Evolutionary conservation across 35 echinoderm and acorn worm species (phyloP).

Genomic region (Apostichopus californicus): DNA sequence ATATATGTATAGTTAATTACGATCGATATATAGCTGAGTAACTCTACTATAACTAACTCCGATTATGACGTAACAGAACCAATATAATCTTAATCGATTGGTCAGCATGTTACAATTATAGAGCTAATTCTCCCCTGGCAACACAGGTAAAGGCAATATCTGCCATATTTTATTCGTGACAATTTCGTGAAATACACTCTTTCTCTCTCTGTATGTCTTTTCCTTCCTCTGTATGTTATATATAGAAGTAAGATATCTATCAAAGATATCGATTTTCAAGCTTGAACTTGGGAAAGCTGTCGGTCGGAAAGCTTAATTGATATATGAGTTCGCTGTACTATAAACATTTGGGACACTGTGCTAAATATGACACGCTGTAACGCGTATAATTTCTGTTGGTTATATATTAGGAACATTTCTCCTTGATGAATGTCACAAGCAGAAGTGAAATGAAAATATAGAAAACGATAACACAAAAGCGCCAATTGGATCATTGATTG

Average conservation of each 20-base stretch:
- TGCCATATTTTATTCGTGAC: background rate
- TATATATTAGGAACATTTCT: background rate
- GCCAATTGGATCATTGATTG: background rate
- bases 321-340: background rate
- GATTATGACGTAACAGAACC: background rate
- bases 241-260: background rate
- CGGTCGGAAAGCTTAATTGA: background rate
- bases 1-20: background rate
- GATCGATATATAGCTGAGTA: background rate
- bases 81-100: background rate
- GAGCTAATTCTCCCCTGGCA: background rate
- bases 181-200: background rate
- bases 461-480: background rate
- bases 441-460: background rate
- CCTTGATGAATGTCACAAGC: background rate
- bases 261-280: background rate
- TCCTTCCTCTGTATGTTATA: background rate
- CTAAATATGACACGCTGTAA: background rate
- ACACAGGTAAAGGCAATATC: too few species aligned
- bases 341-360: background rate
- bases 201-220: background rate
- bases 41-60: background rate
- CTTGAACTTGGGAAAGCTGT: background rate
- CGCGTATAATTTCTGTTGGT: background rate
- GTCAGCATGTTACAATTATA: background rate